Conservation (phyloP, 2,888 invertebrate genomes). For the Cryptocephalus moraei region DNA sequence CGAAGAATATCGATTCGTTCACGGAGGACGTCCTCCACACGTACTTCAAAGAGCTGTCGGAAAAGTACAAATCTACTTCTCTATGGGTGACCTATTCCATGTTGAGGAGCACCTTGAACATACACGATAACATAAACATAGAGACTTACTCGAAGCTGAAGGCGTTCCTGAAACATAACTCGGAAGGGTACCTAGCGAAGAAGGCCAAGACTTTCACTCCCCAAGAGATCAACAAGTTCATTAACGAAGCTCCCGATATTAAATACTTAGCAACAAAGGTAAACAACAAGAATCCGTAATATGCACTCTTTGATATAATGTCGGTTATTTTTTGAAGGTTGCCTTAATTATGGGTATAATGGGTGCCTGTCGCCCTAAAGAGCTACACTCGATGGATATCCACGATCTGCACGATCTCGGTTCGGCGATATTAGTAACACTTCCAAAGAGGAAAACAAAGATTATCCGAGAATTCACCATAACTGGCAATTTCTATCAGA, state of each 20-base stretch:
- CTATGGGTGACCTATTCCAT: conserved; percentile 14
- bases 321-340: background rate
- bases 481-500: background rate
- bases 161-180: conserved; percentile 18
- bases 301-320: background rate
- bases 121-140: conserved; percentile 6
- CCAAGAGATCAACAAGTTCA: conserved; percentile 17
- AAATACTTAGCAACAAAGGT: conserved; percentile 11
- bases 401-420: background rate
- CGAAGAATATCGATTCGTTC: conserved; percentile 8
- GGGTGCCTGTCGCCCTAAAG: background rate
- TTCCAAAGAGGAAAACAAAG: background rate
- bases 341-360: background rate
- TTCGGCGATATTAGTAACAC: background rate
- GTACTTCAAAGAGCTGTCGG: conserved; percentile 13
- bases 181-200: conserved; percentile 21
- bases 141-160: conserved; percentile 10
- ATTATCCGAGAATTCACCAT: background rate
- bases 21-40: conserved; percentile 14
- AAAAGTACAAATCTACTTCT: conserved; percentile 12
- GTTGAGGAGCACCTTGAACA: conserved; percentile 11
- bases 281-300: background rate
- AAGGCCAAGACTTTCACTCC: conserved; percentile 22
- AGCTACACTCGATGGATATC: background rate
- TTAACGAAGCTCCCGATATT: conserved; percentile 11